Conservation (phyloP, 2,797 vertebrate genomes). For the Takifugu ocellatus region DNA sequence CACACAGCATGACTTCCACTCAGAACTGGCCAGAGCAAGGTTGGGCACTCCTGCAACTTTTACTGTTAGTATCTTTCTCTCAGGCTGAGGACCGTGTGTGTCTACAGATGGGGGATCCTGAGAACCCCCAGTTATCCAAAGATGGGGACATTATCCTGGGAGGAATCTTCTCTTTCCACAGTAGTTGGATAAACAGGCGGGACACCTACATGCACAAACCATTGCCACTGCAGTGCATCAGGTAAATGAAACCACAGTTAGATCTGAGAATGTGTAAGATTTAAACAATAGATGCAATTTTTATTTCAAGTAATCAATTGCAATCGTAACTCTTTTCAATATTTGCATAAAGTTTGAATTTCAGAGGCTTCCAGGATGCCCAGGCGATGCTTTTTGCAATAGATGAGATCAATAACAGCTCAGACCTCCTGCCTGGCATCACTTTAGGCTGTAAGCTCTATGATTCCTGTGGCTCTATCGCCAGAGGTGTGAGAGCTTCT, state of each 20-base stretch:
- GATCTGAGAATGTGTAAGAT: too few species aligned
- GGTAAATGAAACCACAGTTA: slow-evolving; percentile 46
- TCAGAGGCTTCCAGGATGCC: slow-evolving; percentile 78
- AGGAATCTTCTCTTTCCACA: slow-evolving; percentile 79
- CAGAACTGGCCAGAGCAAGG: slow-evolving; percentile 30
- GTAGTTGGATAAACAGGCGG: slow-evolving; percentile 67
- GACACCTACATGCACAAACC: slow-evolving; percentile 67
- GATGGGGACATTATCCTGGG: slow-evolving; percentile 76
- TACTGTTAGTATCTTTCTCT: slow-evolving; percentile 58
- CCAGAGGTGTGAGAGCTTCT: slow-evolving; percentile 72
- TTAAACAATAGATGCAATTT: too few species aligned
- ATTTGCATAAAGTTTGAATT: slow-evolving; percentile 65
- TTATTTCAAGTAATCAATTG: not conserved
- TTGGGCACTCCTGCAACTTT: slow-evolving; percentile 6
- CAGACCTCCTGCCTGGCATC: slow-evolving; percentile 59
- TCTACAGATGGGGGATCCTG: slow-evolving; percentile 50
- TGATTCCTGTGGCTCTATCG: slow-evolving; percentile 71
- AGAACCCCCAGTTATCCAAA: slow-evolving; percentile 62
- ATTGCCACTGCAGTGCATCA: slow-evolving; percentile 57
- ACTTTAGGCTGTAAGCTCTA: slow-evolving; percentile 77
- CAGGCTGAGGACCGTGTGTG: slow-evolving; percentile 45
- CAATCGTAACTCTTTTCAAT: not conserved
- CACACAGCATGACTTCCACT: slow-evolving; percentile 5
- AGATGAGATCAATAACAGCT: slow-evolving; percentile 73
- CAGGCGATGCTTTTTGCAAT: slow-evolving; percentile 76